Percentiles rank a stretch among this genome's conserved stretches.
Evolutionary conservation across 2,888 invertebrate species (phyloP).

Genomic region (Dynastes tityus): DNA sequence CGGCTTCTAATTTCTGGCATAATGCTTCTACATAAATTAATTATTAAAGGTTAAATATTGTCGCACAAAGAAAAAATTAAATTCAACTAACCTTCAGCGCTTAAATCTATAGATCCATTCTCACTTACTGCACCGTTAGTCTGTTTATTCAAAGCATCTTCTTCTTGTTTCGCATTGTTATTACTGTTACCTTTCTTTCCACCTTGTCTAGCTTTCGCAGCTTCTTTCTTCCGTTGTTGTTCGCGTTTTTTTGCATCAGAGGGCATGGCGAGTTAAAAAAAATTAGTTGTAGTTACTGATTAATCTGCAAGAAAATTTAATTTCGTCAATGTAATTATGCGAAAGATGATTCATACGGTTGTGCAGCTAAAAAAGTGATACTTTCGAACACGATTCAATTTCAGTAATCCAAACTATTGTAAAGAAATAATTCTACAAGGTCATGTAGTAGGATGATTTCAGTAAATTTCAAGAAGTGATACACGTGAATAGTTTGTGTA

Average conservation of each 20-base stretch:
- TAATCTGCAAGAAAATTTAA: background rate
- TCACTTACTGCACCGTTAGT: conserved; percentile 53
- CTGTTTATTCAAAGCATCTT: conserved; percentile 29
- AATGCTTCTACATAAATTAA: conserved; percentile 78
- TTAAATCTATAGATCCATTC: conserved; percentile 76
- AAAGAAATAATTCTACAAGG: conserved; percentile 5
- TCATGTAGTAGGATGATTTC: conserved; percentile 4
- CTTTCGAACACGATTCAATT: conserved; percentile 13
- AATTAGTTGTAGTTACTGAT: background rate
- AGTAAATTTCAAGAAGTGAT: background rate
- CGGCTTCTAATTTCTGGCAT: conserved; percentile 89
- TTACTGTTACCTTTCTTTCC: conserved; percentile 65
- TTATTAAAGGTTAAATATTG: conserved; percentile 57
- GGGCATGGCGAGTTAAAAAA: conserved; percentile 80
- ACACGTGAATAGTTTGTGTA: background rate
- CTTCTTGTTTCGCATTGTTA: conserved; percentile 67
- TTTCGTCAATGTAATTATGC: background rate
- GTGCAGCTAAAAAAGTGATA: background rate
- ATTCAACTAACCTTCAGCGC: conserved; percentile 77
- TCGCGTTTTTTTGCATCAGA: conserved; percentile 99
- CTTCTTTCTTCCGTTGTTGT: conserved; percentile 97
- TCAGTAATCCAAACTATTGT: background rate
- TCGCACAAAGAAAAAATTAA: background rate
- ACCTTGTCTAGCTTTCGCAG: conserved; percentile 81
- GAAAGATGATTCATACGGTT: background rate